These are phyloP conservation scores for Bellardia bayeri DNA, from an alignment of 2,888 invertebrate species.

Conservation along the genomic window DNA sequence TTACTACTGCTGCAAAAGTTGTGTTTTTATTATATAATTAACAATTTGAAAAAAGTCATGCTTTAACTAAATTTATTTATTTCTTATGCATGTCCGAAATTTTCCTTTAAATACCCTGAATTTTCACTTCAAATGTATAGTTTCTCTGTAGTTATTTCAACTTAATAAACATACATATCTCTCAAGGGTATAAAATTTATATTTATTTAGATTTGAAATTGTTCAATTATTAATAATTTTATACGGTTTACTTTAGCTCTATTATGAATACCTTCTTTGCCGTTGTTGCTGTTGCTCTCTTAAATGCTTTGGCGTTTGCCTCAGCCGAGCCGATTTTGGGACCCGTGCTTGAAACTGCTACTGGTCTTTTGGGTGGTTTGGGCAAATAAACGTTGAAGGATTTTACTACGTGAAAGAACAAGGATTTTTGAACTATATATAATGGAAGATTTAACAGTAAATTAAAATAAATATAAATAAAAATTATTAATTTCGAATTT, in stretches of 20 bases:
- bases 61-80: no score
- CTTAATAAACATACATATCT: neutral
- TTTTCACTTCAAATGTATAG: neutral
- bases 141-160: neutral
- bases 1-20: no score
- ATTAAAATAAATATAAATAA: no score
- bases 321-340: neutral
- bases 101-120: neutral
- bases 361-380: neutral
- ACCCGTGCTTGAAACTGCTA: neutral
- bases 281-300: neutral
- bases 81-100: neutral
- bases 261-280: neutral
- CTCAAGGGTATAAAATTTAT: no score
- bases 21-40: no score
- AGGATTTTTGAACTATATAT: no score
- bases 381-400: neutral
- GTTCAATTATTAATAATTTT: no score
- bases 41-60: no score
- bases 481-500: no score
- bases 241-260: neutral
- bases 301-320: neutral
- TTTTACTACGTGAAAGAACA: no score
- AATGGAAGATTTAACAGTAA: no score
- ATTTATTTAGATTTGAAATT: no score